Evolutionary conservation across 2,113 vertebrate species (phyloP), one percentile per base, ranked within the genome.

Genomic region (Genyomyrus donnyi): DNA sequence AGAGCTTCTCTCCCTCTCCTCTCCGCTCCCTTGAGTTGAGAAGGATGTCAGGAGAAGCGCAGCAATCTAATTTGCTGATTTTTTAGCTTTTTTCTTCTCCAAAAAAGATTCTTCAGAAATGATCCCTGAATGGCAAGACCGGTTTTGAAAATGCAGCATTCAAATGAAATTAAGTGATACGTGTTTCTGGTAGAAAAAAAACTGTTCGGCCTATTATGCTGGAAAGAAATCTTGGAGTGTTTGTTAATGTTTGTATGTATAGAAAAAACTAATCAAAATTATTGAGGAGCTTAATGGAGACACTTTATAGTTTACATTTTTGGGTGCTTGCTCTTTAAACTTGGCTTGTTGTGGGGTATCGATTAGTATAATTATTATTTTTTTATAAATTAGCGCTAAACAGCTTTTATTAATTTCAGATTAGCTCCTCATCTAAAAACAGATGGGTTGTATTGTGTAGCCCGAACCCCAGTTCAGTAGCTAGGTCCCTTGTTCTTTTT

Each of bases 381-480:
- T 92, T 92, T 94, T 88, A 89, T 90, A 92, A 91, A 93, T 93
- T 92, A 58, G 92, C 93, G 94, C 93, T 94, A 92, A 94, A 94
- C 94, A 95, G 94, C 15, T 93, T 95, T 94, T 89, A 49, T 93
- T 94, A 93, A 93, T 93, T 91, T 92, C 92, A 94, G 89, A 92
- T 92, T 95, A 94, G 95, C 92, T 95, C 94, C 95, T 49, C 4
- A 84, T 85, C 90, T 96, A 96, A 97, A 98, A 98, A 97, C 96
- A 98, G 97, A 97, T 97, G 98, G 84, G 98, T 98, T 99, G 97
- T 99, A 98, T 98, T 97, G 97, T 31, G 48, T 9, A 48, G 45
- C 46, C 24, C 10, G 31, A 49, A 49, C 5, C 15, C 5, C 35
- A 7, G 35, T 39, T 42, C 15, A 39, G 35, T 42, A 15, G 39